phyloP scores from a whole-genome alignment of 35 echinoderm and acorn worm genomes.

The Apostichopus parvimensis region DNA sequence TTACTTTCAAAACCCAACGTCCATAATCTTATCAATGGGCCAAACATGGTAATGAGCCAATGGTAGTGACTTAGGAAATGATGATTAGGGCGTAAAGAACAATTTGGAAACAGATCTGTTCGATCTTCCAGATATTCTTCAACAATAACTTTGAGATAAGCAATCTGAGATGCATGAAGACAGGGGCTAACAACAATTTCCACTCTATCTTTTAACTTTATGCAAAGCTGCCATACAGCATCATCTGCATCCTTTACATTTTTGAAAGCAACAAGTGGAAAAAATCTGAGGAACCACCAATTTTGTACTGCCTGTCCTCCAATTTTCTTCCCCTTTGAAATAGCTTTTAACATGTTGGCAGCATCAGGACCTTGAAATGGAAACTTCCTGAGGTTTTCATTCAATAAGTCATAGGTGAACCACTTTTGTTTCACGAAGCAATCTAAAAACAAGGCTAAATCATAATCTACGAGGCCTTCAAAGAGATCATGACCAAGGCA shows the following conservation, averaged over 20 bases:
- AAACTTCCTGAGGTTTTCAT: conserved; percentile 18
- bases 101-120: conserved; percentile 35
- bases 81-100: conserved; percentile 38
- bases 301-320: conserved; percentile 25
- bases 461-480: conserved; percentile 39
- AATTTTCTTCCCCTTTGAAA: conserved; percentile 14
- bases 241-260: conserved; percentile 55
- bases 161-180: conserved; percentile 45
- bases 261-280: conserved; percentile 57
- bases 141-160: conserved; percentile 53
- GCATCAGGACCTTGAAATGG: neutral
- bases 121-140: conserved; percentile 58
- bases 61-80: conserved; percentile 21
- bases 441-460: conserved; percentile 26
- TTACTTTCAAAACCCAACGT: conserved; percentile 81
- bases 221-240: conserved; percentile 57
- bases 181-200: conserved; percentile 43
- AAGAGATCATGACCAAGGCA: conserved; percentile 58
- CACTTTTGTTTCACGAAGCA: conserved; percentile 35
- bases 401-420: conserved; percentile 8
- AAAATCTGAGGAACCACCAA: conserved; percentile 48
- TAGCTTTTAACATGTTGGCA: conserved; percentile 26
- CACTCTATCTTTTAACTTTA: conserved; percentile 57
- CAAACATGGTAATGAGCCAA: conserved; percentile 18
- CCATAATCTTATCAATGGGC: conserved; percentile 51